Base-by-base conservation (phyloP, 2,113 vertebrate genomes). In the Mugil cephalus region DNA sequence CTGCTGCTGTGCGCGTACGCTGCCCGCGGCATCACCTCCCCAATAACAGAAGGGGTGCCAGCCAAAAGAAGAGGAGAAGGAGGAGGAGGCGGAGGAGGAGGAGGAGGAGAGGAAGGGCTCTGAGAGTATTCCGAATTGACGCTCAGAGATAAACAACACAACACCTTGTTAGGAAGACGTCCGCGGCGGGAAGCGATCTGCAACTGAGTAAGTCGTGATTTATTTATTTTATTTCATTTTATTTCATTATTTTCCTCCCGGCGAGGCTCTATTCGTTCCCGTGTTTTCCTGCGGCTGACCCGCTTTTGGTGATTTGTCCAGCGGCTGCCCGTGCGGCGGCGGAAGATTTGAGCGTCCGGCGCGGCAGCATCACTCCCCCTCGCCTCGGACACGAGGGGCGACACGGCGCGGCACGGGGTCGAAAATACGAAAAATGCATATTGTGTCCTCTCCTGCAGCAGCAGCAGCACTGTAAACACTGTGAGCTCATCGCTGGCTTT, bases 141-240 rank as follows among this genome's bases (percentile, higher is more conserved):
- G 77, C 76, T 68, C 67, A 65, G 62, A 88, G 80, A 86, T 78
- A 87, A 87, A 88, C 81, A 87, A 77, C 70, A 54, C 75, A 80
- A 84, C 74, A 78, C 50, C 67, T 55, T 48, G 69, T 78, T 66
- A 75, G 82, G 76, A 76, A 80, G 77, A 84, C 77, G 70, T 84
- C 85, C 7, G 86, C 61, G 78, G 80, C 87, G 77, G 76, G 87
- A 82, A 84, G 74, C 43, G 70, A 88, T 83, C 86, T 66, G 71
- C 72, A 70, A 50, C 68, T 74, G 91, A 91, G 91, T 91, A 86
- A 88, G 89, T 91, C 65, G 62, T 69, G 74, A 72, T 87, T 84
- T 56, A 30, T 65, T 51, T 54, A 6, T 42, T 7, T 6, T 1
- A n/a, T n/a, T n/a, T n/a, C n/a, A n/a, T n/a, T n/a, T n/a, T n/a